Evolutionary conservation across 2,113 vertebrate genomes (phyloP).

Genomic region (Hiodon tergisus): DNA sequence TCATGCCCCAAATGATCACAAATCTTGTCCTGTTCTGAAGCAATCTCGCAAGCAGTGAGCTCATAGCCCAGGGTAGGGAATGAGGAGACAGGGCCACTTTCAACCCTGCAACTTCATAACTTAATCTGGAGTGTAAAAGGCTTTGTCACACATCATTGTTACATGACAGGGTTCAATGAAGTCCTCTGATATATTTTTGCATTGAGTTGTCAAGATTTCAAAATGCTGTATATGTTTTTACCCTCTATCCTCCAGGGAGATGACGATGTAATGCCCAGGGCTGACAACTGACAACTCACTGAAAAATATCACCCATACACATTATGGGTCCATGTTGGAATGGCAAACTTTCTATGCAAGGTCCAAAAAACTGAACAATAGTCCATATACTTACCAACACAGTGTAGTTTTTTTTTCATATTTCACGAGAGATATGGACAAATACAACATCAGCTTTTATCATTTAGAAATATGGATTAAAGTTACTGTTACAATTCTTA

Average conservation of each 20-base stretch:
- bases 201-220: slow-evolving; percentile 76
- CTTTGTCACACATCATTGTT: slow-evolving; percentile 56
- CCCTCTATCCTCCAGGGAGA: slow-evolving; percentile 21
- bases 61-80: slow-evolving; percentile 59
- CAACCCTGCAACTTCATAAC: slow-evolving; percentile 56
- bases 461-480: slow-evolving; percentile 58
- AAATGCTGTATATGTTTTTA: slow-evolving; percentile 26
- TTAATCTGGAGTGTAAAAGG: slow-evolving; percentile 69
- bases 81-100: slow-evolving; percentile 54
- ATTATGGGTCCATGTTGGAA: slow-evolving; percentile 67
- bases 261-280: slow-evolving; percentile 11
- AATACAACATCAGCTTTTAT: slow-evolving; percentile 74
- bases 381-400: slow-evolving; percentile 71
- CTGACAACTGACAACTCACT: slow-evolving; percentile 76
- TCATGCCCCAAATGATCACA: slow-evolving; percentile 42
- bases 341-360: slow-evolving; percentile 65
- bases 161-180: slow-evolving; percentile 74
- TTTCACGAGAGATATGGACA: slow-evolving; percentile 77
- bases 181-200: slow-evolving; percentile 73
- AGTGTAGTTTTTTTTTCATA: slow-evolving; percentile 64
- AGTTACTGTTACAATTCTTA: slow-evolving; percentile 35
- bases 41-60: slow-evolving; percentile 63
- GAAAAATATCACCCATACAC: slow-evolving; percentile 76
- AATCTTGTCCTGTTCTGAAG: slow-evolving; percentile 62
- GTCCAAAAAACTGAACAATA: slow-evolving; percentile 50